phyloP scores from a whole-genome alignment of 2,888 invertebrate genomes.

The Platycnemis pennipes region DNA sequence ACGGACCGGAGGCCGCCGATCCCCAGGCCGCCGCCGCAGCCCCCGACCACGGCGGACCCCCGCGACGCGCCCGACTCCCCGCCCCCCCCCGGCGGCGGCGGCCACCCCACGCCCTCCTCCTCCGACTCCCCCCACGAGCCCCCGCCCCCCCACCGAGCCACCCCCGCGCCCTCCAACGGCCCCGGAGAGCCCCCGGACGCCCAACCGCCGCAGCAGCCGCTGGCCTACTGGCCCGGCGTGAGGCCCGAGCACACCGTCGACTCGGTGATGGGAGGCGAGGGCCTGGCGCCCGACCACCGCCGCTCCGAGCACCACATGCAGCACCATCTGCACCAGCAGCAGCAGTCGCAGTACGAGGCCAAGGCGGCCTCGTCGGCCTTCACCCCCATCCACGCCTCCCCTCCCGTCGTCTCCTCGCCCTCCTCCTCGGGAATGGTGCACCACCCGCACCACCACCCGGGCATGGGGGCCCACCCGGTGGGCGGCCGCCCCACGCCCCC shows the following conservation, averaged over 20 bases:
- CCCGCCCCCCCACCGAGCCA: conserved; percentile 57
- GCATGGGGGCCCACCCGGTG: conserved; percentile 71
- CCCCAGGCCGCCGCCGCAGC: conserved; percentile 77
- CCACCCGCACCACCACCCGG: conserved; percentile 81
- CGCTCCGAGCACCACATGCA: conserved; percentile 74
- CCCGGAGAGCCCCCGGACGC: conserved; percentile 73
- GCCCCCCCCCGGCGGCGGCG: conserved; percentile 32
- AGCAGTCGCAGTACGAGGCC: conserved; percentile 73
- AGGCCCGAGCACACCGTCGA: conserved; percentile 86
- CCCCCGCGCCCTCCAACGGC: conserved; percentile 68
- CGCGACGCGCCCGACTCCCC: conserved; percentile 55
- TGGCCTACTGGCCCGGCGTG: conserved; percentile 93
- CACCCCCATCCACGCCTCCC: conserved; percentile 95
- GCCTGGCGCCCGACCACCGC: conserved; percentile 72
- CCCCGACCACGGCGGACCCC: conserved; percentile 65
- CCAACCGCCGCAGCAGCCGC: conserved; percentile 81
- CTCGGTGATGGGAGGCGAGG: conserved; percentile 77
- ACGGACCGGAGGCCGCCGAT: conserved; percentile 93
- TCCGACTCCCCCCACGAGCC: conserved; percentile 56
- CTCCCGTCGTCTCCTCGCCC: conserved; percentile 80
- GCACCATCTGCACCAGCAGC: conserved; percentile 71
- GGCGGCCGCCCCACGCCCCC: conserved; percentile 72
- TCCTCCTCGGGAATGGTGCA: conserved; percentile 81
- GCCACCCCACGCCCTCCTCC: conserved; percentile 15
- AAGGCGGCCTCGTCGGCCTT: conserved; percentile 92